A percentile compares a stretch with the other conserved stretches of the same genome.
Conservation (phyloP, 2,113 vertebrate species). For the Ploceus nigricollis region DNA sequence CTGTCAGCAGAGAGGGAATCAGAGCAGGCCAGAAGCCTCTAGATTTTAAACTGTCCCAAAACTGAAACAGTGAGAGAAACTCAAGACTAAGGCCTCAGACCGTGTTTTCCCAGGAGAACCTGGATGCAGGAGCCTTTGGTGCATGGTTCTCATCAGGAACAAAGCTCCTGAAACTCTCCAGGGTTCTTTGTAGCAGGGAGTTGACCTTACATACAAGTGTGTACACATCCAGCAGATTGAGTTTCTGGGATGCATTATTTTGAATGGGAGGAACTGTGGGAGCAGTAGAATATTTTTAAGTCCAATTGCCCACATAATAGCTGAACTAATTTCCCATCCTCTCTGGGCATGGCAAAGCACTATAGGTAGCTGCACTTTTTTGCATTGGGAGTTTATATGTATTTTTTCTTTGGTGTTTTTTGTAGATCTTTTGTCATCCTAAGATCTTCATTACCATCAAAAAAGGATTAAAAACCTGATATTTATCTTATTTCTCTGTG, state of each 20-base stretch:
- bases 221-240: not conserved
- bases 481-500: not conserved
- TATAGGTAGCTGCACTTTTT: not conserved
- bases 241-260: not conserved
- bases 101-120: not conserved
- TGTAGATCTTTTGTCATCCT: conserved; percentile 47
- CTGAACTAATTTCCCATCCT: not conserved
- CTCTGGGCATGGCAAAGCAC: not conserved
- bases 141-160: not conserved
- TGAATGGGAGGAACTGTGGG: not conserved
- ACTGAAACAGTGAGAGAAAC: not conserved
- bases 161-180: not conserved
- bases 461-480: not conserved
- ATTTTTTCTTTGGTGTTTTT: not conserved
- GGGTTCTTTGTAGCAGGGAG: not conserved
- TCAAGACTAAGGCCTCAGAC: not conserved
- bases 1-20: not conserved
- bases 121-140: not conserved
- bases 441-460: conserved; percentile 34
- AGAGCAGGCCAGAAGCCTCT: not conserved
- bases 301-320: not conserved
- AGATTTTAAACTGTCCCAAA: not conserved
- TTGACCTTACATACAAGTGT: not conserved
- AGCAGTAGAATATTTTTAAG: not conserved
- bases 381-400: not conserved